A percentile compares a stretch with the other conserved stretches of the same genome.
These are phyloP conservation scores for Labroides dimidiatus DNA, from an alignment of 2,797 vertebrate genomes.

Conservation along the genomic window DNA sequence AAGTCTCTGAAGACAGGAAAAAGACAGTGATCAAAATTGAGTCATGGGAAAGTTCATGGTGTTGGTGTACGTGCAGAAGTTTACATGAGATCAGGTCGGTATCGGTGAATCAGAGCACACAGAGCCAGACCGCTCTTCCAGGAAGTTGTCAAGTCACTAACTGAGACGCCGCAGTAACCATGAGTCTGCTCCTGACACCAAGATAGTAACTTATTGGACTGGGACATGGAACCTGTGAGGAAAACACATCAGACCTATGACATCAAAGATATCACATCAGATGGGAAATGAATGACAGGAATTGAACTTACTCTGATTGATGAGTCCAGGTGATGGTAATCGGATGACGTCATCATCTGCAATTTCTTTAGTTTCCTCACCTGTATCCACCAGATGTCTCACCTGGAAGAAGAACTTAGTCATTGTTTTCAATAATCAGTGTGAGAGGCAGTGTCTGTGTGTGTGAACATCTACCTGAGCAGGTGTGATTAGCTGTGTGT, in stretches of 20 bases:
- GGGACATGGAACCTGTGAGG: conserved; percentile 88
- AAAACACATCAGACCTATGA: conserved; percentile 4
- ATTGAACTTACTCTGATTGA: conserved; percentile 82
- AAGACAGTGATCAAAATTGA: background rate
- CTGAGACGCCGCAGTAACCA: conserved; percentile 87
- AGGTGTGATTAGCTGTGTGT: conserved; percentile 84
- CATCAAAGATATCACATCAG: background rate
- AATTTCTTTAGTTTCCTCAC: conserved; percentile 83
- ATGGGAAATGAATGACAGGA: background rate
- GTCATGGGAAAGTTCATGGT: background rate
- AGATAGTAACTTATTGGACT: conserved; percentile 88
- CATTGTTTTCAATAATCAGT: background rate
- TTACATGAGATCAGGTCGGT: conserved; percentile 93
- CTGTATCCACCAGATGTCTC: conserved; percentile 91
- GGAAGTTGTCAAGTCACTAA: conserved; percentile 91
- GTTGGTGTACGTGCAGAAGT: background rate
- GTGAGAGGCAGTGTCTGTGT: background rate
- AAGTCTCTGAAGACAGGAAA: conserved; percentile 79
- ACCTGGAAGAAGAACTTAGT: conserved; percentile 80
- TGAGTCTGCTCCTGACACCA: conserved; percentile 95
- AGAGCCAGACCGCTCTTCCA: conserved; percentile 96
- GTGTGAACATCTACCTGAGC: conserved; percentile 85
- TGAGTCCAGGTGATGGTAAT: conserved; percentile 83
- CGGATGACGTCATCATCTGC: conserved; percentile 79
- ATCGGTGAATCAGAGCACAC: conserved; percentile 93